Evolutionary conservation across 53 echinoderm and acorn worm species (phyloP).

Genomic region (Luidia sarsii): DNA sequence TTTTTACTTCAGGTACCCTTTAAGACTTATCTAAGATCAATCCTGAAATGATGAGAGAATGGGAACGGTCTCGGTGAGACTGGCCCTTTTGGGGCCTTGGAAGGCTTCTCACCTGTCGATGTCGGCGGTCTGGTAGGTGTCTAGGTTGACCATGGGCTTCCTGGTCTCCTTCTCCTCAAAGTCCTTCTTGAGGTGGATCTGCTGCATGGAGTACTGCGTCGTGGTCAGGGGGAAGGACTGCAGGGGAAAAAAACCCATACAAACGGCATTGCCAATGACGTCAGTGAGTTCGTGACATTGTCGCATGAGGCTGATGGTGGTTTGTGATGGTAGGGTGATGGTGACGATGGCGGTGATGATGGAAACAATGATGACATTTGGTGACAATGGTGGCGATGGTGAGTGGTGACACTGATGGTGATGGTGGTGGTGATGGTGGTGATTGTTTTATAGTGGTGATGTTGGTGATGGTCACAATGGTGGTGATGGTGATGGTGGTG

Average conservation of each 20-base stretch:
- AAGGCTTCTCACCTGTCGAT: slow-evolving; percentile 95
- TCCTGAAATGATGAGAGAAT: background rate
- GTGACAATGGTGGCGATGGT: no score
- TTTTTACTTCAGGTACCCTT: background rate
- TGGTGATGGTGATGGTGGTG: no score
- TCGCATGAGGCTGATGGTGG: no score
- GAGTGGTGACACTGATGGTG: no score
- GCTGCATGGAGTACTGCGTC: slow-evolving; percentile 79
- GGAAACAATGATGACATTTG: no score
- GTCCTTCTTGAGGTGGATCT: slow-evolving; percentile 84
- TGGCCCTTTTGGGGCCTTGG: no score
- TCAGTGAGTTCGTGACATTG: background rate
- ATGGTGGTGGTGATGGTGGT: no score
- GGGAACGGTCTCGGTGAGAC: no score
- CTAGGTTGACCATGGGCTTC: slow-evolving; percentile 85
- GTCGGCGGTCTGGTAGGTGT: slow-evolving; percentile 69
- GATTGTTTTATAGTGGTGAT: no score
- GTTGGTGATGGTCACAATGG: no score
- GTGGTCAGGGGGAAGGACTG: slow-evolving; percentile 89
- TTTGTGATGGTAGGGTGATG: background rate
- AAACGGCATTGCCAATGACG: background rate
- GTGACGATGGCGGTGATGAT: no score
- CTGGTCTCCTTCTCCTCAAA: slow-evolving; percentile 92
- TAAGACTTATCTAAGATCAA: no score
- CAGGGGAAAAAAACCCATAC: background rate